phyloP scores from a whole-genome alignment of 2,797 vertebrate species.

The Sus cebifrons region DNA sequence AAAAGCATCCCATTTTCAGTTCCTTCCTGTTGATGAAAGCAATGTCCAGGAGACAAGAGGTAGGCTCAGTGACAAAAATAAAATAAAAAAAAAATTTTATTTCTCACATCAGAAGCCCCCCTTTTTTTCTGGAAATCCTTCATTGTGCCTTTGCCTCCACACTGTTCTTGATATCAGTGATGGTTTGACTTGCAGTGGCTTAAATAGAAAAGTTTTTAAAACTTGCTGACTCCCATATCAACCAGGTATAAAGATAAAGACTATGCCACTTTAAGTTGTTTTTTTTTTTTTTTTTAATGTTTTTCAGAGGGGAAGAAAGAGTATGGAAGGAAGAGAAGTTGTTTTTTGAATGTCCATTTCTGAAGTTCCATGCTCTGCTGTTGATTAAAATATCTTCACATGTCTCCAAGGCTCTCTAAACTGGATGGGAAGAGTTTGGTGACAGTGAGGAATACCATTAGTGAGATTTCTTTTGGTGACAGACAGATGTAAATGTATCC shows the following conservation, averaged over 20 bases:
- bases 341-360: constrained; percentile 61
- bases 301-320: constrained; percentile 25
- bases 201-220: constrained; percentile 55
- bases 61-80: constrained; percentile 73
- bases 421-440: constrained; percentile 90
- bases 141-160: background rate
- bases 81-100: background rate
- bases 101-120: background rate
- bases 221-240: background rate
- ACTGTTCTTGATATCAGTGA: background rate
- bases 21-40: constrained; percentile 84
- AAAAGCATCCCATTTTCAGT: constrained; percentile 84
- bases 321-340: background rate
- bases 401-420: constrained; percentile 74
- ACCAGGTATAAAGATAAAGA: background rate
- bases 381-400: constrained; percentile 80
- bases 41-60: constrained; percentile 83
- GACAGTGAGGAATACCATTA: constrained; percentile 91
- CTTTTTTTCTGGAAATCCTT: background rate
- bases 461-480: constrained; percentile 90
- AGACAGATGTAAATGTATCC: constrained; percentile 92
- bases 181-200: constrained; percentile 9
- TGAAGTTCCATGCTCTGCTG: constrained; percentile 49
- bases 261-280: background rate
- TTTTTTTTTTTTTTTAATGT: background rate